Conservation (phyloP, 1,140 invertebrate species). For the Kradibia gibbosae region DNA sequence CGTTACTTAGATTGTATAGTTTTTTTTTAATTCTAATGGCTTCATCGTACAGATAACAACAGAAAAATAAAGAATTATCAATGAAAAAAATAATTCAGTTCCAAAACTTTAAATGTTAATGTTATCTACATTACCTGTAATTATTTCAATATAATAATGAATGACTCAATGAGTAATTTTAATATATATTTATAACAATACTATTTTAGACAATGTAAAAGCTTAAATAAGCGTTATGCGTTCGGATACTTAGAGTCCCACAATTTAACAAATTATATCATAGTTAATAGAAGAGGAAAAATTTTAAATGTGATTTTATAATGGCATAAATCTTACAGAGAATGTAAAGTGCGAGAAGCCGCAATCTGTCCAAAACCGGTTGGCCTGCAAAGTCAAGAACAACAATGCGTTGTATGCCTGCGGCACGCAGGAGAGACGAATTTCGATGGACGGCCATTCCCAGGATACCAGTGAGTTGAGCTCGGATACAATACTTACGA, state of each 20-base stretch:
- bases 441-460: constrained; percentile 11
- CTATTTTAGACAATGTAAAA: too few relatives aligned
- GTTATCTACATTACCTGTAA: too few relatives aligned
- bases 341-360: constrained; percentile 20
- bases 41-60: too few relatives aligned
- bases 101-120: too few relatives aligned
- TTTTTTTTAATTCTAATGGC: too few relatives aligned
- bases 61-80: too few relatives aligned
- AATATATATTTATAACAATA: background rate
- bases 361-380: background rate
- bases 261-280: too few relatives aligned
- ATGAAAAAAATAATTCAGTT: too few relatives aligned
- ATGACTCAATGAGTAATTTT: too few relatives aligned
- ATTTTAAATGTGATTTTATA: constrained; percentile 30
- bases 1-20: too few relatives aligned
- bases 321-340: constrained; percentile 42
- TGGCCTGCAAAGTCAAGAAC: constrained; percentile 57
- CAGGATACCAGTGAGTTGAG: constrained; percentile 57
- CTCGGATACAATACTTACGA: constrained; percentile 62
- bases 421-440: background rate
- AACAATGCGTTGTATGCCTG: constrained; percentile 65
- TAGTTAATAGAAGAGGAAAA: background rate
- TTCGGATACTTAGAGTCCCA: constrained; percentile 15
- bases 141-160: too few relatives aligned
- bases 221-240: background rate